Evolutionary conservation across 2,797 vertebrate species (phyloP).

Genomic region (Mallotus villosus): DNA sequence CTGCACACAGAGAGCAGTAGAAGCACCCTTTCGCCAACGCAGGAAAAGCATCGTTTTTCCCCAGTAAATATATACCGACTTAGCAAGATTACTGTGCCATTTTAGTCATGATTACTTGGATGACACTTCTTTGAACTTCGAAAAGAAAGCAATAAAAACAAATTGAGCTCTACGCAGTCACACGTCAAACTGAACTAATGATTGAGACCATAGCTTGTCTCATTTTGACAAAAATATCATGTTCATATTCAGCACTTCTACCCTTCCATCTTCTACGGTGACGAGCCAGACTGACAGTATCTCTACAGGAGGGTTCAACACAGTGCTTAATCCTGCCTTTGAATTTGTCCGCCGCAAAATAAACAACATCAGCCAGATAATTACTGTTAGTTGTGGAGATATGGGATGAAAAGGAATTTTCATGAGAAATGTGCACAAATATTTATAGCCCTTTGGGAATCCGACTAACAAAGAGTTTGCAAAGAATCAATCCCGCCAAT

Average conservation of each 20-base stretch:
- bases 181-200: slow-evolving; percentile 5
- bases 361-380: slow-evolving; percentile 12
- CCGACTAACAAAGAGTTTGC: slow-evolving; percentile 13
- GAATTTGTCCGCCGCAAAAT: slow-evolving; percentile 10
- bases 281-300: slow-evolving; percentile 1
- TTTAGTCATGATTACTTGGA: neutral
- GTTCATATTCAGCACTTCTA: neutral
- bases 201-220: slow-evolving; percentile 8
- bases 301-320: slow-evolving; percentile 11
- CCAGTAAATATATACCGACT: neutral
- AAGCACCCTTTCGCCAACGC: slow-evolving; percentile 5
- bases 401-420: slow-evolving; percentile 9
- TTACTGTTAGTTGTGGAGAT: slow-evolving; percentile 14
- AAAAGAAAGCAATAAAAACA: neutral
- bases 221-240: slow-evolving; percentile 5
- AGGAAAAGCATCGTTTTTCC: neutral
- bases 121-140: neutral
- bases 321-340: slow-evolving; percentile 15
- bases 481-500: neutral
- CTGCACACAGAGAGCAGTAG: slow-evolving; percentile 24
- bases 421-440: slow-evolving; percentile 15
- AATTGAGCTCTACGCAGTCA: neutral
- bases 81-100: neutral
- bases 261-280: slow-evolving; percentile 6
- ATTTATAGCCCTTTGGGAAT: slow-evolving; percentile 19